phyloP scores from a whole-genome alignment of 2,113 vertebrate genomes.

The Leptosomus discolor region DNA sequence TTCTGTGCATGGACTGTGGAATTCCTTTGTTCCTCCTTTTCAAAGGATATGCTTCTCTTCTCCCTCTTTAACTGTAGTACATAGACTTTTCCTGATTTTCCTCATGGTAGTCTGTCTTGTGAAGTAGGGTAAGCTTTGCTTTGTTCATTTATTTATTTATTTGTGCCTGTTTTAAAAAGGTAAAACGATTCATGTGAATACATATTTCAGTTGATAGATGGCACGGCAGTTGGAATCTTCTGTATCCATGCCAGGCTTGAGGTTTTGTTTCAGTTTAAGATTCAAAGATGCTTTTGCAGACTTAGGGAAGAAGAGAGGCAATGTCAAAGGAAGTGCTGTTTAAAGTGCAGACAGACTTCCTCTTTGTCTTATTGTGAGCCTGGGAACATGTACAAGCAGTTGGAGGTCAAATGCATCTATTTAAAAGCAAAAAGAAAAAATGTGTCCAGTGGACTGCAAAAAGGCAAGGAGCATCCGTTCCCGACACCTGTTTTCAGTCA shows the following conservation, averaged over 20 bases:
- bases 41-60: neutral
- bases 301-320: neutral
- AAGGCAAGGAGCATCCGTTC: neutral
- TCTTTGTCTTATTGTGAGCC: slow-evolving; percentile 14
- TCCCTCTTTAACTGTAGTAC: neutral
- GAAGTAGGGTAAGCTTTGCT: neutral
- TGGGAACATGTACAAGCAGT: neutral
- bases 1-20: neutral
- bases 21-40: neutral
- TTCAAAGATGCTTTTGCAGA: neutral
- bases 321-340: neutral
- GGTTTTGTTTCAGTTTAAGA: neutral
- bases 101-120: neutral
- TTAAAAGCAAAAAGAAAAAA: neutral
- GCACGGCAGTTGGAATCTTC: neutral
- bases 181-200: neutral
- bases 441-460: neutral
- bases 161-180: neutral
- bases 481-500: neutral
- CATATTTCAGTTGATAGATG: neutral
- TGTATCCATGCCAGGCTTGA: neutral
- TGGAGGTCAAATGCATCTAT: neutral
- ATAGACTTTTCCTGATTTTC: neutral
- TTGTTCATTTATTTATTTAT: neutral
- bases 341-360: neutral